Evolutionary conservation across 2,888 invertebrate genomes (phyloP), one percentile per base, ranked within the genome.

Genomic region (Miltochrista miniata): DNA sequence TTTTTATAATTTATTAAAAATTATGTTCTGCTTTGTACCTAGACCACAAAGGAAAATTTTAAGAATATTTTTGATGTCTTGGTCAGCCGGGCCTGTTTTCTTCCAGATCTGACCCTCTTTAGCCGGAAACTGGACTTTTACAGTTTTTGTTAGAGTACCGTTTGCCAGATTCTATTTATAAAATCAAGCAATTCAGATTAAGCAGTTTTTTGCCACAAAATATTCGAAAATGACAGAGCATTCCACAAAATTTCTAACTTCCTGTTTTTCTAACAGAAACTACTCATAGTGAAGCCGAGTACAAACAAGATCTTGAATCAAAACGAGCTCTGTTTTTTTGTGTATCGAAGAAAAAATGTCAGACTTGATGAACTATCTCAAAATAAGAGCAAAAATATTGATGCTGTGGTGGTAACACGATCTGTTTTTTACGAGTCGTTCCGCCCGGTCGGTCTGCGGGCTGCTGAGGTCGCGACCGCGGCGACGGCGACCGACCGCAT

Each of bases 401-500:
- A 39, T 52, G 54, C 63, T 61, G 63, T 61, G 67, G 67, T 76
- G 74, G 72, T 85, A 86, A 86, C 82, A 75, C 68, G 83, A 85
- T 83, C 81, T 64, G 69, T 81, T 78, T 78, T 77, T 78, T 77
- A 69, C 58, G 57, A 69, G 61, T 66, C 74, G 85, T 83, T 82
- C 81, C 81, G 76, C 80, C 74, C 78, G 74, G 72, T 59, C 75
- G 74, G 59, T 47, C 71, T 40, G 57, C 54, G 65, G 41, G 52
- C 70, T 66, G 64, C 64, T 70, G 78, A 79, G 85, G 85, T 84
- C 84, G 82, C 81, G 82, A 80, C 82, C 78, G 77, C 64, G 51
- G 51, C 56, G 38, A 60, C 61, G 61, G 52, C 65, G 65, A 61
- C 43, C 48, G 53, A 74, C 78, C 74, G 67, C 70, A 74, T 61